These are phyloP conservation scores for Anabas testudineus DNA, from an alignment of 2,797 vertebrate genomes.

Conservation along the genomic window DNA sequence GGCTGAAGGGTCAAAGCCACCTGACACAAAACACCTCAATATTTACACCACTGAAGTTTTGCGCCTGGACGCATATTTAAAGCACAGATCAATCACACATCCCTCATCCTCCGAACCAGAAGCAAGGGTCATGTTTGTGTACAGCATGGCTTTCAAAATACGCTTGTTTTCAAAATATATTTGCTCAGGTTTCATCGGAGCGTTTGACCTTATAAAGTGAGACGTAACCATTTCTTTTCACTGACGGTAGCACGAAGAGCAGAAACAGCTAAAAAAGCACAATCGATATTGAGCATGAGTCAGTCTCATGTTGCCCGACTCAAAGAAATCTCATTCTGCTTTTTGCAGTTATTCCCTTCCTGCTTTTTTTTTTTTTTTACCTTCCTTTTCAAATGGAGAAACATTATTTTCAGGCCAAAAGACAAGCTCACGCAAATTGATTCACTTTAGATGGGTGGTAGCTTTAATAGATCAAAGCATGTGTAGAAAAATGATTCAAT, in stretches of 20 bases:
- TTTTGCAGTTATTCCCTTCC: too few species aligned
- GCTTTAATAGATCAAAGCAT: constrained; percentile 12
- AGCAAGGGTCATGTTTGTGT: constrained; percentile 55
- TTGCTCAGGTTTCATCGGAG: constrained; percentile 26
- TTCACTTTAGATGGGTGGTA: constrained; percentile 5
- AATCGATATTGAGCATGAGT: constrained; percentile 34
- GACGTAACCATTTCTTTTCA: constrained; percentile 6
- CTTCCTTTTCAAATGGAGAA: constrained; percentile 8
- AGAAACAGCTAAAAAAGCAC: constrained; percentile 26
- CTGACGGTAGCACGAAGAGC: not conserved
- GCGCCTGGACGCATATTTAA: not conserved
- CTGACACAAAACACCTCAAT: constrained; percentile 38
- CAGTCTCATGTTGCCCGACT: constrained; percentile 20
- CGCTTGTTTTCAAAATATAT: constrained; percentile 53
- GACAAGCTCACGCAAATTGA: not conserved
- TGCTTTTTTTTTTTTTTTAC: not conserved
- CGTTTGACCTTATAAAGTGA: constrained; percentile 41
- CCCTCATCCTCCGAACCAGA: constrained; percentile 26
- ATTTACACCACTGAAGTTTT: constrained; percentile 42
- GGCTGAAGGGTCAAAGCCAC: constrained; percentile 13
- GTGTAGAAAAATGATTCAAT: not conserved
- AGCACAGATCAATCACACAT: constrained; percentile 16
- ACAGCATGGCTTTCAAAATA: constrained; percentile 27
- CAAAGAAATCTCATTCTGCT: constrained; percentile 23
- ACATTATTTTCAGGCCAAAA: not conserved